These are phyloP conservation scores for Ctenosaura bakeri DNA, from an alignment of 2,797 vertebrate species.

Conservation along the genomic window DNA sequence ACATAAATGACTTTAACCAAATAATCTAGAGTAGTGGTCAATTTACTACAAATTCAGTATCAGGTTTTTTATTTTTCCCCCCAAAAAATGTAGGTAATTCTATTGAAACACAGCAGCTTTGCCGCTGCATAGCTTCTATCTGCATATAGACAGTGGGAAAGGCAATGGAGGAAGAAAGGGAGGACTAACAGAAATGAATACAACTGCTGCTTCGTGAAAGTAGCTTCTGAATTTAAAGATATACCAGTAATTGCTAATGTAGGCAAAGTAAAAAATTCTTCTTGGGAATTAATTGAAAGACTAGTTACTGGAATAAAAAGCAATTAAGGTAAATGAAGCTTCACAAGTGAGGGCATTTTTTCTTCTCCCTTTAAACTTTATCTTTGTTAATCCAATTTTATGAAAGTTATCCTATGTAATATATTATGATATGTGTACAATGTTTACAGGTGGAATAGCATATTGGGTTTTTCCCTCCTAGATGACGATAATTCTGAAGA, in stretches of 20 bases:
- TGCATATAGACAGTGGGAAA: not conserved
- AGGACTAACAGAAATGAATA: not conserved
- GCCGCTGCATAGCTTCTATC: not conserved
- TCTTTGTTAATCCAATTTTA: rapidly evolving
- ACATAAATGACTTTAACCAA: conserved; percentile 22
- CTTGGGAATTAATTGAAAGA: not conserved
- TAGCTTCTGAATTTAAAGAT: not conserved
- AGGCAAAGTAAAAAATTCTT: not conserved
- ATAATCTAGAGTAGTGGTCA: not conserved
- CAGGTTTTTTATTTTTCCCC: not conserved
- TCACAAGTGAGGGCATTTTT: conserved; percentile 3
- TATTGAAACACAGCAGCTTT: not conserved
- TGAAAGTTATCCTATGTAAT: not conserved
- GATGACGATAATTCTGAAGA: conserved; percentile 92
- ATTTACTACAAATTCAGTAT: not conserved
- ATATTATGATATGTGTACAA: not conserved
- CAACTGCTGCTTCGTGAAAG: not conserved
- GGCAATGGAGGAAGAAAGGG: not conserved
- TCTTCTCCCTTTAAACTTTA: not conserved
- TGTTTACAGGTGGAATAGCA: conserved; percentile 14
- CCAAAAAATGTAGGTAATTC: not conserved
- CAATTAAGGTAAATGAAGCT: not conserved
- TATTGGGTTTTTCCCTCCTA: conserved; percentile 52
- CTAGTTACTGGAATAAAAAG: not conserved
- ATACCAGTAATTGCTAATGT: conserved; percentile 7